Percentiles rank a stretch among this genome's conserved stretches.
Conservation (phyloP, 2,888 invertebrate species). For the Ectobius pallidus region DNA sequence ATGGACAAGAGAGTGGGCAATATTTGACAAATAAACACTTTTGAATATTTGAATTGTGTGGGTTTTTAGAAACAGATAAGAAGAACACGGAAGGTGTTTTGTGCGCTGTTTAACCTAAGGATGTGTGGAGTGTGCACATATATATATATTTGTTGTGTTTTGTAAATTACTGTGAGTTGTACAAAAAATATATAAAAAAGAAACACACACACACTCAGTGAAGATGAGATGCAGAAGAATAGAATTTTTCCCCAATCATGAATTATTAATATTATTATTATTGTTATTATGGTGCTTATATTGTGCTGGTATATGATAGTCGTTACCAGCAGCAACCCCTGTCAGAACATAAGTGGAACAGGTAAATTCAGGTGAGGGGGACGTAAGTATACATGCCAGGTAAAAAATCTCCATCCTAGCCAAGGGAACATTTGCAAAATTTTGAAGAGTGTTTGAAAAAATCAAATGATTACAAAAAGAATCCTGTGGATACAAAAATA, state of each 20-base stretch:
- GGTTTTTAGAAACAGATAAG: not conserved
- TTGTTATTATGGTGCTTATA: not conserved
- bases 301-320: not conserved
- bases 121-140: constrained; percentile 14
- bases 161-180: constrained; percentile 16
- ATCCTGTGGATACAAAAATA: no score
- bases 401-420: no score
- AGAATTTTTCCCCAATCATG: constrained; percentile 6
- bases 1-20: no score
- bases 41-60: constrained; percentile 12
- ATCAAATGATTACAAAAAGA: no score
- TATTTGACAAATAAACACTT: no score
- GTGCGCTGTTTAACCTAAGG: constrained; percentile 13
- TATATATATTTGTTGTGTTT: constrained; percentile 21
- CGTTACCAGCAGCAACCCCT: not conserved
- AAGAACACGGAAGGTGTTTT: constrained; percentile 11
- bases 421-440: no score
- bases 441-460: no score
- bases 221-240: no score
- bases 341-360: no score
- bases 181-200: constrained; percentile 11
- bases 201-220: constrained; percentile 19
- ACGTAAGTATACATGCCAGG: no score
- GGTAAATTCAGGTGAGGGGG: no score
- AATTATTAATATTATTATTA: no score